Evolutionary conservation across 1,140 invertebrate genomes (phyloP).

Genomic region (Aphaenogaster rudis): DNA sequence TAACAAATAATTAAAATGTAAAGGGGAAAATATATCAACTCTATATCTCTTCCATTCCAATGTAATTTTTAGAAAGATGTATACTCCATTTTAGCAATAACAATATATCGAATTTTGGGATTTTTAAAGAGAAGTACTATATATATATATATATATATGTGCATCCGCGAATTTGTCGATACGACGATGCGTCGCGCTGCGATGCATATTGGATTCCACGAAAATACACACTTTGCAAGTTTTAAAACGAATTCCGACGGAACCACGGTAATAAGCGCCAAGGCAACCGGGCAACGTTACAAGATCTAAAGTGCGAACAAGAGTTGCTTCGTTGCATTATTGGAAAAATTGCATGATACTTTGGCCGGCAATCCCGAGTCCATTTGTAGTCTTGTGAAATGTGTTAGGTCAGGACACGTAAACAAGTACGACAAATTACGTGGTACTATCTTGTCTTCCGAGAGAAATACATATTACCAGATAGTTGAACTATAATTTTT

Average conservation of each 20-base stretch:
- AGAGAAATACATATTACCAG: constrained; percentile 25
- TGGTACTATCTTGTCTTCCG: neutral
- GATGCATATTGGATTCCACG: constrained; percentile 26
- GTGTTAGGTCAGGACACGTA: neutral
- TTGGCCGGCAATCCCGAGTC: neutral
- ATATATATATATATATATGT: neutral
- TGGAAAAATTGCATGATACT: constrained; percentile 40
- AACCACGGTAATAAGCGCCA: constrained; percentile 28
- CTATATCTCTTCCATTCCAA: neutral
- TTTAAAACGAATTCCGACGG: neutral
- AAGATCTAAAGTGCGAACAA: constrained; percentile 35
- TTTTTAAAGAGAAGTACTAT: neutral
- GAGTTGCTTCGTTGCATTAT: neutral
- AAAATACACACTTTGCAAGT: neutral
- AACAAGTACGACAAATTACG: constrained; percentile 14
- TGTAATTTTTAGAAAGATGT: neutral
- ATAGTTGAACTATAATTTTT: constrained; percentile 15
- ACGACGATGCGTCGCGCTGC: neutral
- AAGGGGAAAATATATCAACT: neutral
- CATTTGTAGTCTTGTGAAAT: constrained; percentile 8
- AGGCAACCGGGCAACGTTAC: constrained; percentile 34
- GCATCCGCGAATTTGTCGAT: neutral
- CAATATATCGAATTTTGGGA: neutral
- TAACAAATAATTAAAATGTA: constrained; percentile 1
- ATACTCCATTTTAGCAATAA: neutral